Evolutionary conservation across 2,113 vertebrate genomes (phyloP), one percentile per base, ranked within the genome.

Genomic region (Tricholaema leucomelas): DNA sequence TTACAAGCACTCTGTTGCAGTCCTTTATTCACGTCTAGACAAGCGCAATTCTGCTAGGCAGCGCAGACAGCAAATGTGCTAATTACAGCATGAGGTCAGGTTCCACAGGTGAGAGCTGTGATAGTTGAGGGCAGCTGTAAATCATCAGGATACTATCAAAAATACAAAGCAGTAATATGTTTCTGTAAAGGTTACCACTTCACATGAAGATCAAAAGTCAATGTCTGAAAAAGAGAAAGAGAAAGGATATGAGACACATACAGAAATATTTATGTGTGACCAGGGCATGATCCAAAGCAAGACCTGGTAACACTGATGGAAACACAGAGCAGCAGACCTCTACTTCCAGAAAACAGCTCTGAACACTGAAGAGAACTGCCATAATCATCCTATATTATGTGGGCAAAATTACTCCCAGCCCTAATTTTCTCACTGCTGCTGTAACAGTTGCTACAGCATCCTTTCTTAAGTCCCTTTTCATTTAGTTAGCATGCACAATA

Each of bases 151-250:
- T 82, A 76, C 35, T 24, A 31, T 40, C 61, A 71, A 89, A 87
- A 85, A 84, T 69, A 65, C 36, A 67, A 91, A 70, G 28, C 64
- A 75, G 64, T 33, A 33, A 71, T 8, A 40, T 21, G 80, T 67
- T 88, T 50, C 52, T 50, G 36, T 46, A 30, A 54, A 50, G 27
- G 48, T 24, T 56, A 80, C 46, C 50, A n/a, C 21, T 79, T 77
- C 17, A 7, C 30, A 3, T 18, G 38, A 63, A 76, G 55, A 46
- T 76, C 76, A 40, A 42, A 80, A 87, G 52, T 38, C 73, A 91
- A 61, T 16, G 54, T 66, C 97, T 98, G 77, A 79, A 96, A 97
- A 92, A 81, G 10, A 36, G 27, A 25, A 48, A 31, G 6, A n/a
- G 12, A 18, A 33, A 50, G 19, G 6, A 33, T 2, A 3, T 40